Evolutionary conservation across 2,888 invertebrate genomes (phyloP).

Genomic region (Cepaea hortensis): DNA sequence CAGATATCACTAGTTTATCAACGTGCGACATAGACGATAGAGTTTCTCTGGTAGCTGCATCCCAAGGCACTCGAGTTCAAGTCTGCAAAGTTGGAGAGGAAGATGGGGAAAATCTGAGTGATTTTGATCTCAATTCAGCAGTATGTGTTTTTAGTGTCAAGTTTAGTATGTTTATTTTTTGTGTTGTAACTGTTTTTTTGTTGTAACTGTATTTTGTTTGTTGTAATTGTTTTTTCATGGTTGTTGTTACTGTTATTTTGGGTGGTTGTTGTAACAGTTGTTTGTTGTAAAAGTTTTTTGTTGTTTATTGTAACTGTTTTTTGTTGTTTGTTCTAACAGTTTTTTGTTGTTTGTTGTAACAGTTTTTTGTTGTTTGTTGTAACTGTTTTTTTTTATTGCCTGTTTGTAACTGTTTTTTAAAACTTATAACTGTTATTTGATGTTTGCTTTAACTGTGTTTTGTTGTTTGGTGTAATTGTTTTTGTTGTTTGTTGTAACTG

Average conservation of each 20-base stretch:
- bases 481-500: no score
- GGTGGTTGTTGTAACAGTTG: no score
- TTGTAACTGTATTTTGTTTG: neutral
- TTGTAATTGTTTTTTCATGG: neutral
- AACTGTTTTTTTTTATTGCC: no score
- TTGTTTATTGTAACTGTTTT: no score
- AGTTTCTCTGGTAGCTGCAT: conserved; percentile 37
- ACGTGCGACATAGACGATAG: conserved; percentile 31
- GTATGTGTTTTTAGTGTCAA: neutral
- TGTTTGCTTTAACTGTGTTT: no score
- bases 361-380: no score
- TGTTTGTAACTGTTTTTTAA: no score
- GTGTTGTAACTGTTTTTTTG: neutral
- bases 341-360: no score
- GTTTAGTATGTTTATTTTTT: neutral
- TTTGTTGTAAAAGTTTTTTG: no score
- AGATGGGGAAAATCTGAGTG: conserved; percentile 27
- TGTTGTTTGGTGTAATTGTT: no score
- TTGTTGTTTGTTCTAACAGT: no score
- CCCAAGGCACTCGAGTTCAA: conserved; percentile 41
- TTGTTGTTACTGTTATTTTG: neutral
- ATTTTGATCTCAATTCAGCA: conserved; percentile 46
- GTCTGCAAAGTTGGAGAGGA: conserved; percentile 30
- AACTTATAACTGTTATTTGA: no score
- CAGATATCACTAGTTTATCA: conserved; percentile 35